Percentiles rank a stretch among this genome's conserved stretches.
Conservation (phyloP, 2,888 invertebrate genomes). For the Melitaea athalia region DNA sequence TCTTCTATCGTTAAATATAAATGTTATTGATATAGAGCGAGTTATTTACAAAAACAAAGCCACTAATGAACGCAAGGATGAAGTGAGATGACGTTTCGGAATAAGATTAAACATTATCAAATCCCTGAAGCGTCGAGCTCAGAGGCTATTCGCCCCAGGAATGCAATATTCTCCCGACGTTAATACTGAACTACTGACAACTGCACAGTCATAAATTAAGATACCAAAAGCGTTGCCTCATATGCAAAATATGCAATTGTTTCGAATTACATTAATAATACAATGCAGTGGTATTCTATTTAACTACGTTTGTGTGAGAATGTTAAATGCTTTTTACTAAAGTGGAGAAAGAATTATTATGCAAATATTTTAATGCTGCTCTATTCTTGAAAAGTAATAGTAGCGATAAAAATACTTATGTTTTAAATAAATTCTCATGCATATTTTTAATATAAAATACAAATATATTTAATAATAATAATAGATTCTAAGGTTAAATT, state of each 20-base stretch:
- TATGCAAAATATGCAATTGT: conserved; percentile 36
- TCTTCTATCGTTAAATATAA: too few relatives aligned
- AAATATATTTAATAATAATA: too few relatives aligned
- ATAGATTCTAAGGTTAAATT: too few relatives aligned
- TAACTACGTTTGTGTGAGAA: neutral
- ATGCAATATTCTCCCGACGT: conserved; percentile 44
- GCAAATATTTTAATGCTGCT: neutral
- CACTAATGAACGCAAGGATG: neutral
- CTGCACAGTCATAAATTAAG: conserved; percentile 40
- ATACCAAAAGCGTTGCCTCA: conserved; percentile 34
- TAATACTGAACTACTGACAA: conserved; percentile 40
- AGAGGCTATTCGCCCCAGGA: conserved; percentile 41
- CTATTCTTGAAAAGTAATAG: too few relatives aligned
- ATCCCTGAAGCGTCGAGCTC: conserved; percentile 26
- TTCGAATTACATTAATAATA: conserved; percentile 23
- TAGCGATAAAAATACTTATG: too few relatives aligned
- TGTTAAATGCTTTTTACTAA: neutral
- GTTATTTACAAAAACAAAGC: neutral
- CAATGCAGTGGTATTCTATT: too few relatives aligned
- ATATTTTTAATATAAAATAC: too few relatives aligned
- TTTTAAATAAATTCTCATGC: too few relatives aligned
- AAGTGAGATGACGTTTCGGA: conserved; percentile 9
- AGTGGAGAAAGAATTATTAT: neutral
- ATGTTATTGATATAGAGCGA: too few relatives aligned
- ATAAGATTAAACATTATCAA: conserved; percentile 28